Evolutionary conservation across 2,113 vertebrate genomes (phyloP), one percentile per base, ranked within the genome.

Genomic region (Pteruthius melanotis): DNA sequence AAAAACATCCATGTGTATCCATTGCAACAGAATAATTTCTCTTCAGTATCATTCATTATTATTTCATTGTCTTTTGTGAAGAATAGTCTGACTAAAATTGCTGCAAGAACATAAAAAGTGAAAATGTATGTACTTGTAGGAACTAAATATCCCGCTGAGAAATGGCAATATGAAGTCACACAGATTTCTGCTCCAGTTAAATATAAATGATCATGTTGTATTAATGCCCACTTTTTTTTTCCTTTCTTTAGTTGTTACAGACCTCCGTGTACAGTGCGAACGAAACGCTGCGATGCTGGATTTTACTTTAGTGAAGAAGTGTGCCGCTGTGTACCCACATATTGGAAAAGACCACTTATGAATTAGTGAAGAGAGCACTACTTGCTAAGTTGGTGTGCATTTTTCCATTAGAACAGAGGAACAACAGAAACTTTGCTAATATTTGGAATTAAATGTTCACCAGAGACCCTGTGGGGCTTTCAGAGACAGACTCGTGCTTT

Each of bases 291-390:
- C 61, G 99, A 99, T 3, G 95, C 98, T 9, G 98, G 98, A 45
- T 98, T 99, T 88, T 98, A 97, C 60, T 99, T 99, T 59, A 99
- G 99, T n/a, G 99, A 99, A 96, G 99, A 99, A 97, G 98, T 99
- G 20, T 99, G 99, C 94, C 98, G 98, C 89, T 99, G 99, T 65
- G 98, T 99, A 85, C 99, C 99, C 12, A 98, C 98, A 60, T 99
- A 99, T 26, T 99, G 99, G 99, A 98, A 99, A 97, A 98, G 98
- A 94, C 97, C 99, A 54, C 97, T 98, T 26, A 70, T 95, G 89
- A 98, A 98, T 90, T 98, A 97, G 97, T 47, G 33, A 40, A 35
- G 78, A 72, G 56, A 90, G 66, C 83, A 59, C 78, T 78, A 5
- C 60, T 65, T 81, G 37, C 79, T 59, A 19, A 52, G 42, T 89